Evolutionary conservation across 2,113 vertebrate genomes (phyloP), one percentile per base, ranked within the genome.

Genomic region (Pedionomus torquatus): DNA sequence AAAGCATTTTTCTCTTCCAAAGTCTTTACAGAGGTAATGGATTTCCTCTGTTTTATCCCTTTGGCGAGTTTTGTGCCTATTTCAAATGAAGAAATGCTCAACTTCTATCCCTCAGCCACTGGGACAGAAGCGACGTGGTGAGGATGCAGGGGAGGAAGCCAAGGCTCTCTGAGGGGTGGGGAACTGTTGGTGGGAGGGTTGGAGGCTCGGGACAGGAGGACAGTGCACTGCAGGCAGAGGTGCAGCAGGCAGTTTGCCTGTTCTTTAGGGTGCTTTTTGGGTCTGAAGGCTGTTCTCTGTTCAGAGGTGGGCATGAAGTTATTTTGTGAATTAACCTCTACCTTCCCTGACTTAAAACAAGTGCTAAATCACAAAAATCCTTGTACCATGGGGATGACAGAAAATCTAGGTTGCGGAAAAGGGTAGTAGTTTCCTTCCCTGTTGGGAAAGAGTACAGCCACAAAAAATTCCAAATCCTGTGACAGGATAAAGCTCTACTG

Each of bases 241-340:
- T 10, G 5, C 35, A 31, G 1, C 18, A 7, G 13, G 16, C 39
- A 25, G 19, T 28, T 13, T 13, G 44, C 37, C 19, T 13, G 1
- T 12, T 35, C 44, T 19, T 54, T 7, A 5, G 25, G 46, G 39
- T 7, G 51, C 19, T 31, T 24, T 18, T 41, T 49, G 26, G 52
- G 12, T 17, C 23, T 2, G 0, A 44, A 60, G 33, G 30, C 33
- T 48, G 33, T 7, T 70, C 30, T 49, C 31, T 55, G 25, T 18
- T 31, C 55, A 35, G 80, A n/a, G 66, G 13, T 1, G 1, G 15
- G 35, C 4, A 1, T 17, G 14, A 55, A 39, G 18, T 19, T 23
- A 58, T 4, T 5, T 1, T 19, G 28, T 13, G 46, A 41, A 49
- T 26, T 30, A 33, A 51, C 26, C 0, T 2, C 24, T 10, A 1